Evolutionary conservation across 2,888 invertebrate genomes (phyloP).

Genomic region (Leptopterna dolabrata): DNA sequence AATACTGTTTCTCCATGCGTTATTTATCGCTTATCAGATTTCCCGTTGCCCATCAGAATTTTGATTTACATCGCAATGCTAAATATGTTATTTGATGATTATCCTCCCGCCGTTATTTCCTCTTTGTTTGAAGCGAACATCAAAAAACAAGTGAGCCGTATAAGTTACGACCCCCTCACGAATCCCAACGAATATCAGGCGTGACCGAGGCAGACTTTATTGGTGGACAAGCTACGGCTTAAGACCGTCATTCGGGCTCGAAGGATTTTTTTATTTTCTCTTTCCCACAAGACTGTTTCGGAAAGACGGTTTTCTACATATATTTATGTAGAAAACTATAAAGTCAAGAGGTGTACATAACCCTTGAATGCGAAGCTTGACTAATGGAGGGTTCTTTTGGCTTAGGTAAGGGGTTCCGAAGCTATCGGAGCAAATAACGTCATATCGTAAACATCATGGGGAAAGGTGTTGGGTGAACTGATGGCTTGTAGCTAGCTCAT

Average conservation of each 20-base stretch:
- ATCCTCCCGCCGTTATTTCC: neutral
- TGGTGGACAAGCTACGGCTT: neutral
- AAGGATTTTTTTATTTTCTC: neutral
- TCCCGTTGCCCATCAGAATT: neutral
- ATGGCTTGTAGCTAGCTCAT: neutral
- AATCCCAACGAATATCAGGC: neutral
- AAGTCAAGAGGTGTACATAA: neutral
- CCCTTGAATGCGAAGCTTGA: neutral
- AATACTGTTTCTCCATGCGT: too few relatives aligned
- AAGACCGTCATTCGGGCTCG: neutral
- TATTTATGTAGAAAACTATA: neutral
- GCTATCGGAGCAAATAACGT: neutral
- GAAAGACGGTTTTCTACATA: neutral
- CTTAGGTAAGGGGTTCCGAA: neutral
- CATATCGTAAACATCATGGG: neutral
- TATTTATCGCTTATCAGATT: neutral
- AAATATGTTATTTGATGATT: neutral
- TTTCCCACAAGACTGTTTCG: neutral
- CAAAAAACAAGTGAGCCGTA: neutral
- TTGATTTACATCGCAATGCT: neutral
- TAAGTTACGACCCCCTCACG: neutral
- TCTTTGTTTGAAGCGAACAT: neutral
- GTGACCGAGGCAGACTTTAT: neutral
- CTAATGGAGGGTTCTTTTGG: neutral
- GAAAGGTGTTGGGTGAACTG: neutral